Conservation (phyloP, 1,140 invertebrate species). For the Saccostrea echinata region DNA sequence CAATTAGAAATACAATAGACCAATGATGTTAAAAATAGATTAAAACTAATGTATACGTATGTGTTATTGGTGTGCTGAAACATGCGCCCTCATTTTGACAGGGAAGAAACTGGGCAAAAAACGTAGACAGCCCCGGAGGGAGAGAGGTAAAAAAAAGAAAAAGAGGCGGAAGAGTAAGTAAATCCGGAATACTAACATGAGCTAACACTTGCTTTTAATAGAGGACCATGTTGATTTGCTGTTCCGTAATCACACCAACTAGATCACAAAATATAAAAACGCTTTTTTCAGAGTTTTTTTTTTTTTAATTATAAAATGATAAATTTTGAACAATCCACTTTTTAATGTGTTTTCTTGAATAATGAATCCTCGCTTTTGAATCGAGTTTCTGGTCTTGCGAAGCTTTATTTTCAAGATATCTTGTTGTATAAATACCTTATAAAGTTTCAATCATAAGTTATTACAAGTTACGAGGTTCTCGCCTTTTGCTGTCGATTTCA, state of each 20-base stretch:
- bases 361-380: not conserved
- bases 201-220: not conserved
- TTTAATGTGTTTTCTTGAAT: not conserved
- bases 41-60: too few species aligned
- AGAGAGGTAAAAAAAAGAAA: constrained; percentile 8
- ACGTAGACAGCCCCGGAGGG: constrained; percentile 20
- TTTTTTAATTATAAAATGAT: too few species aligned
- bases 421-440: too few species aligned
- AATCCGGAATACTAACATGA: not conserved
- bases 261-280: not conserved
- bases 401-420: too few species aligned
- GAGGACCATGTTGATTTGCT: not conserved
- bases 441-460: too few species aligned
- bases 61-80: not conserved
- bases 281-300: not conserved
- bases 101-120: not conserved
- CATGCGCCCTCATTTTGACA: constrained; percentile 22
- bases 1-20: not conserved
- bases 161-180: constrained; percentile 35
- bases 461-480: too few species aligned
- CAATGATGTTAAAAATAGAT: too few species aligned
- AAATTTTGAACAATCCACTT: not conserved
- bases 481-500: too few species aligned
- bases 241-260: not conserved
- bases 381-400: not conserved